phyloP scores from a whole-genome alignment of 2,888 invertebrate species.

The Rhagonycha lutea region DNA sequence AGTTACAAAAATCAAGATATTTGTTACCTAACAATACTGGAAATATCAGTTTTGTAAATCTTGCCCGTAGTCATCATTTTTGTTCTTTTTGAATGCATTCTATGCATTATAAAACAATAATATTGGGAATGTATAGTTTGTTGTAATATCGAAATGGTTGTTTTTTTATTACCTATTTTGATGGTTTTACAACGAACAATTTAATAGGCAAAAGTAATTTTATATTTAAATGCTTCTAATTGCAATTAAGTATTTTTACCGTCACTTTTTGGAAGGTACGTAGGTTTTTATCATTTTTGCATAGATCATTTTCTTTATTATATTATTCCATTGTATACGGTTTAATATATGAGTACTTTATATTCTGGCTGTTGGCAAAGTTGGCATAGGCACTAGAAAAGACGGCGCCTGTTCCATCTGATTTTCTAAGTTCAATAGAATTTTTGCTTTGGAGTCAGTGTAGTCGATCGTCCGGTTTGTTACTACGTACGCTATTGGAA shows the following conservation, averaged over 20 bases:
- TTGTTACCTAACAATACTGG: background rate
- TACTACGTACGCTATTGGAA: background rate
- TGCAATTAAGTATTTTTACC: background rate
- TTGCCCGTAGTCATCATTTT: background rate
- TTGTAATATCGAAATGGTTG: background rate
- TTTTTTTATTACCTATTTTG: background rate
- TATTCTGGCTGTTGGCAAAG: slow-evolving; percentile 3
- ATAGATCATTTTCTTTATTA: background rate
- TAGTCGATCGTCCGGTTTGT: slow-evolving; percentile 9
- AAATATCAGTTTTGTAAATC: background rate
- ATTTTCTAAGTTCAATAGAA: slow-evolving; percentile 5
- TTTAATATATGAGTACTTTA: slow-evolving; percentile 13
- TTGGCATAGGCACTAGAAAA: slow-evolving; percentile 24
- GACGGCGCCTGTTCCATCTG: slow-evolving; percentile 23
- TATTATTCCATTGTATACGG: background rate
- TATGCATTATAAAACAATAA: background rate
- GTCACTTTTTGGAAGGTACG: background rate
- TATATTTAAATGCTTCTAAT: background rate
- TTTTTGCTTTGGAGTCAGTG: slow-evolving; percentile 15
- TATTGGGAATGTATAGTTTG: background rate
- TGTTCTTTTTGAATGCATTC: background rate
- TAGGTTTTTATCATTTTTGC: background rate
- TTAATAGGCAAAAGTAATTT: background rate
- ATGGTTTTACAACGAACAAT: background rate
- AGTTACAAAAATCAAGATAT: slow-evolving; percentile 2